Evolutionary conservation across 2,113 vertebrate species (phyloP), one percentile per base, ranked within the genome.

Genomic region (Bujurquina vittata): DNA sequence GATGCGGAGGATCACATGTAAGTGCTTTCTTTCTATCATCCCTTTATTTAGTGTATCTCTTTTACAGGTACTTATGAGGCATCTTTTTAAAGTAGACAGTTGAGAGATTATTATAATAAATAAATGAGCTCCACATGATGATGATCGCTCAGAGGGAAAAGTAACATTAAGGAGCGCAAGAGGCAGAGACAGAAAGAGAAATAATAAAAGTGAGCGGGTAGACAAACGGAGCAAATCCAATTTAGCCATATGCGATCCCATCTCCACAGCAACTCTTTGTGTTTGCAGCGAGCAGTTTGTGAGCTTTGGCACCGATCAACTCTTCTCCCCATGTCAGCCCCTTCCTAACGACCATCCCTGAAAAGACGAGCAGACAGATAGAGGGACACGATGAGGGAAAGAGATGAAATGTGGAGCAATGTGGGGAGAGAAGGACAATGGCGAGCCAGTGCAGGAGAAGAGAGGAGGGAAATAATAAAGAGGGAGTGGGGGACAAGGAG

Each of bases 241-340:
- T 93, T 92, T 89, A 87, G 88, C 91, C 86, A 88, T 91, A 90
- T 88, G 89, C 88, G 92, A 93, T 90, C 85, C 81, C 54, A 91
- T 95, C 93, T 92, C 95, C 94, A 93, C 90, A 90, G 95, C 92
- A 96, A 95, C 94, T 86, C 88, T 85, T 89, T 90, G 89, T 93
- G 87, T 88, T 80, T 82, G 82, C 88, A 88, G 91, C 23, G 82
- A 93, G 86, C 88, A 88, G 86, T 91, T 89, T 95, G 93, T 94
- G 90, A 91, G 93, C 93, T 94, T 94, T 95, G 94, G 94, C 92
- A 92, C 69, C 0, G 18, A 35, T 55, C 3, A 12, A 73, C 87
- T 84, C 85, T 15, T 87, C 87, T 84, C 65, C 91, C 75, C 77
- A 56, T 14, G 46, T 55, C 35, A 65, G 75, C 85, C 88, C 87